Evolutionary conservation across 2,113 vertebrate genomes (phyloP).

Genomic region (Rhinoptilus africanus): DNA sequence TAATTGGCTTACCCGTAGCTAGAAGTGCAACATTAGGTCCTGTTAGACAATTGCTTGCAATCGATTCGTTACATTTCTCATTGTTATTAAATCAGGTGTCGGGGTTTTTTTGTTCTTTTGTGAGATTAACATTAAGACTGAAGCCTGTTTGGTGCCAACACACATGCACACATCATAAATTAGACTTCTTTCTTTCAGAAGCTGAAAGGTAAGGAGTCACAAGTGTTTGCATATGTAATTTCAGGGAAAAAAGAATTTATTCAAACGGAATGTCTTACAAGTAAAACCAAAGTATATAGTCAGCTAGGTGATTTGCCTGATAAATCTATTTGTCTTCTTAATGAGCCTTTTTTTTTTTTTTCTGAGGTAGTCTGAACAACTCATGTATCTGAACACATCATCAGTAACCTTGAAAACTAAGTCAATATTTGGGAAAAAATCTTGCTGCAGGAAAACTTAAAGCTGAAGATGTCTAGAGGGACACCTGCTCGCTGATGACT

Average conservation of each 20-base stretch:
- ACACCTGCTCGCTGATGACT: slow-evolving; percentile 51
- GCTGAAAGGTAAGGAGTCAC: neutral
- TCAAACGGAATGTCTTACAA: slow-evolving; percentile 40
- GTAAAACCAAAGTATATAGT: slow-evolving; percentile 45
- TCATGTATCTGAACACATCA: slow-evolving; percentile 46
- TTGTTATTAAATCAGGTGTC: neutral
- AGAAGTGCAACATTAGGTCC: neutral
- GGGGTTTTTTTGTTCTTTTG: neutral
- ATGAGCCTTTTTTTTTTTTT: slow-evolving; percentile 64
- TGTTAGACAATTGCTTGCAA: neutral
- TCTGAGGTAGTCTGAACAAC: slow-evolving; percentile 54
- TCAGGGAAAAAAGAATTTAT: slow-evolving; percentile 31
- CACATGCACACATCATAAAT: neutral
- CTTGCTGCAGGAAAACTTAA: slow-evolving; percentile 42
- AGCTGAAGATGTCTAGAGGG: slow-evolving; percentile 49
- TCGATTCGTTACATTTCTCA: neutral
- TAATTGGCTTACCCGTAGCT: neutral
- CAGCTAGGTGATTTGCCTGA: slow-evolving; percentile 63
- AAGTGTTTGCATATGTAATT: slow-evolving; percentile 46
- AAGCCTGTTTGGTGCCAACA: neutral
- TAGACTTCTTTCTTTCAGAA: neutral
- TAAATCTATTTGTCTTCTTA: slow-evolving; percentile 73
- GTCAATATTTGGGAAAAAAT: slow-evolving; percentile 73
- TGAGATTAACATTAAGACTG: neutral
- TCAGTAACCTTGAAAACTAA: slow-evolving; percentile 71